Base-by-base conservation (phyloP, 2,113 vertebrate species). In the Corydoras maculifer region DNA sequence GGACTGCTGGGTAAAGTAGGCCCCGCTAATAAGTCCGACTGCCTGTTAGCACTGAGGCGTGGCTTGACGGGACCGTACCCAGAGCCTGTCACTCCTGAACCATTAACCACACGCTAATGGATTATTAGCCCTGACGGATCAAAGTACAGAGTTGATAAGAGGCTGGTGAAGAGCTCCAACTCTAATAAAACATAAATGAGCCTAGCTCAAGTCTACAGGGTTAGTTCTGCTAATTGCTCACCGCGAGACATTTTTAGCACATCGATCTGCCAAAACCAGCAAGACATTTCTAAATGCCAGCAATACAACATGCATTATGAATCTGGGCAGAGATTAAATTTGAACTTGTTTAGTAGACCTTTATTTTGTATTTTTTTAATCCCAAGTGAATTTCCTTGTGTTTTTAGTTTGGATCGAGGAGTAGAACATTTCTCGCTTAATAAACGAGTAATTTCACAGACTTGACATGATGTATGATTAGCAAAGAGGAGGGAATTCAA, bases 361-460 rank as follows among this genome's bases (percentile, higher is more conserved):
- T 59, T 71, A 57, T 55, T 65, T 32, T 48, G 25, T n/a, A 13
- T 8, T n/a, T 57, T 14, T 57, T 13, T 57, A n/a, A 3, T 8
- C 51, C 13, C 11, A 43, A 43, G 35, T 4, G 35, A 43, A 2
- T 43, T 43, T 43, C 62, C 68, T 57, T 18, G 72, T 63, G 81
- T 75, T 70, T 75, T 70, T 74, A n/a, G 77, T 81, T 82, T 80
- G 81, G 78, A 66, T 43, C 7, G 35, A 43, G 35, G 35, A 43
- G 2, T 43, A 43, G 35, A 80, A 82, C 83, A 85, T 84, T 81
- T 82, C 74, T 68, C 60, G 70, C 76, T 79, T 79, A 79, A 61
- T 87, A 84, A 88, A 87, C 85, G 85, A 85, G 84, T 50, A 73
- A 89, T 83, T 82, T 82, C 11, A 31, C 31, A 62, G 74, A 70